These are phyloP conservation scores for Notechis scutatus DNA, from an alignment of 2,113 vertebrate genomes.

Conservation along the genomic window DNA sequence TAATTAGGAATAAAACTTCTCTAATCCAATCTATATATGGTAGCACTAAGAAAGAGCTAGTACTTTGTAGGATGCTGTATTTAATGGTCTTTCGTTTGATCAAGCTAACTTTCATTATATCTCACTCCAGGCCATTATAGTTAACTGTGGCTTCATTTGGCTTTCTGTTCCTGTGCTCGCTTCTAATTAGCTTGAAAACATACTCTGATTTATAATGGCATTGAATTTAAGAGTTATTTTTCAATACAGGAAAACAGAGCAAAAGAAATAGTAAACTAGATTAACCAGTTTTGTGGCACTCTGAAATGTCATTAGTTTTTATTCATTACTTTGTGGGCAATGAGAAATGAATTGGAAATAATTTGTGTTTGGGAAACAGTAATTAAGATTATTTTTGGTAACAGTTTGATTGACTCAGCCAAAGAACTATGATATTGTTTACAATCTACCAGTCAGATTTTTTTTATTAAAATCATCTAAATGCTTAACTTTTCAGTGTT, in stretches of 20 bases:
- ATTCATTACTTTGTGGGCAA: neutral
- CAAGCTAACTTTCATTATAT: neutral
- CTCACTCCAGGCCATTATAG: neutral
- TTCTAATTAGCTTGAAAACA: neutral
- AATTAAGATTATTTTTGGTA: neutral
- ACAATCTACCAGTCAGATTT: neutral
- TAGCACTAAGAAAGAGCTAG: neutral
- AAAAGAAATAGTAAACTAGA: neutral
- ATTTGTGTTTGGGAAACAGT: neutral
- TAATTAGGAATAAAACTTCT: neutral
- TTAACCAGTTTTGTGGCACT: neutral
- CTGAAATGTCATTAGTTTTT: neutral
- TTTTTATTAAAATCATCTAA: neutral
- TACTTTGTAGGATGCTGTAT: neutral
- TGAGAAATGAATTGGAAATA: neutral
- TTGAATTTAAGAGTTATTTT: neutral
- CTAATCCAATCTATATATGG: neutral
- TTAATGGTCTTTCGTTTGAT: neutral
- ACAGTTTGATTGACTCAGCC: neutral
- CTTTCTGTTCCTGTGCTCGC: neutral
- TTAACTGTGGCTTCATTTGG: neutral
- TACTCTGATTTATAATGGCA: neutral
- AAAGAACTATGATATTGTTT: neutral
- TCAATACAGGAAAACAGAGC: neutral
- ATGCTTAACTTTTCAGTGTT: neutral